Evolutionary conservation across 1,140 invertebrate species (phyloP), one percentile per base, ranked within the genome.

Genomic region (Drosophila oshimai): DNA sequence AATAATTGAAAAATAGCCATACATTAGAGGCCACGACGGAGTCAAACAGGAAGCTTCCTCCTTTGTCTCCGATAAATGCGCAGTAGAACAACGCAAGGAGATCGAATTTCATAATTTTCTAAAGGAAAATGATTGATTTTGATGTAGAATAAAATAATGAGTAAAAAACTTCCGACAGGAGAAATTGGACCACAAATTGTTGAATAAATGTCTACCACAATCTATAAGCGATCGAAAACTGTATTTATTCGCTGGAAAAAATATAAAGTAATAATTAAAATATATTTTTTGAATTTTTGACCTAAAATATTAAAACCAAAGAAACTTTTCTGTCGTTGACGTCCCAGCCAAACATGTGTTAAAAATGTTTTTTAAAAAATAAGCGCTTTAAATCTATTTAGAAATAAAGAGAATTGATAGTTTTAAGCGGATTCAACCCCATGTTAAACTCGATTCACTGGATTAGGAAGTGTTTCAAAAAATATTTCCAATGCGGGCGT

Each of bases 1-100:
- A 89, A 89, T 89, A 81, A 89, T 89, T 89, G 86, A 74, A 89
- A 89, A 89, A 86, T 86, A 67, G 81, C 70, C 62, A 15, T 41
- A 62, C 37, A 64, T 41, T 31, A 45, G 45, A 39, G 22, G 24
- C 13, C 26, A 57, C 17, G 22, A 17, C 17, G 33, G 2, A 47
- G 37, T 49, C 68, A 41, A 46, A 46, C 45, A 62, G 62, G 42
- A 80, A 75, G 65, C 74, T 79, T 50, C 12, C 15, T 53, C 51
- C 44, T 78, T 73, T 72, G 47, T 47, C 46, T 64, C 55, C 33
- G 24, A 53, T 31, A 39, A 75, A 72, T 81, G 57, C 71, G 37
- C 44, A 78, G 33, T 49, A 55, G 15, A 29, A 6, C 34, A 36
- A 20, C 20, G 34, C 37, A 64, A 45, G 31, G 20, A 54, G 53